A percentile compares a stretch with the other conserved stretches of the same genome.
These are phyloP conservation scores for Deroplatys truncata DNA, from an alignment of 2,888 invertebrate genomes.

Conservation along the genomic window DNA sequence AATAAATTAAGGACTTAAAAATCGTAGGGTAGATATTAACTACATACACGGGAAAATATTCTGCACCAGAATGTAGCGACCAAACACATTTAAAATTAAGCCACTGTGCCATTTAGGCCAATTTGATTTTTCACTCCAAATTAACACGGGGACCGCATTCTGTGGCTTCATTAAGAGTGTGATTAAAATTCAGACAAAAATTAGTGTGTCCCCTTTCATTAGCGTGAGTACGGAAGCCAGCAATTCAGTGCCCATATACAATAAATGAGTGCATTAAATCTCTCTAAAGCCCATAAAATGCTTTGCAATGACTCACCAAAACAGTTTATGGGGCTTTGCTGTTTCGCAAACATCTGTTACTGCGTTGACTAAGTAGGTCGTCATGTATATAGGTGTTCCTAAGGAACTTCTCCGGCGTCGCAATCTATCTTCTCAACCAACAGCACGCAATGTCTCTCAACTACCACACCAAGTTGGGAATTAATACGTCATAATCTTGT, in stretches of 20 bases:
- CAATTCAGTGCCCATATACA: background rate
- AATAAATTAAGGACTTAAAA: too few relatives aligned
- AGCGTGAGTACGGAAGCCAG: background rate
- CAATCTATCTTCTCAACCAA: background rate
- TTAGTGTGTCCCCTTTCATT: background rate
- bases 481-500: background rate
- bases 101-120: background rate
- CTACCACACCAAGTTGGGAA: background rate
- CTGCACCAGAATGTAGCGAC: too few relatives aligned
- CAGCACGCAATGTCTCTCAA: background rate
- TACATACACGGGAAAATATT: too few relatives aligned
- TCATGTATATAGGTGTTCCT: background rate
- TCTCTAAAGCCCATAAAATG: background rate
- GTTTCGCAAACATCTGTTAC: background rate
- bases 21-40: too few relatives aligned
- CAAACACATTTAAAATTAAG: too few relatives aligned
- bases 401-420: background rate
- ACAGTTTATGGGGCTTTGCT: background rate
- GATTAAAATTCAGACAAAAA: background rate
- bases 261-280: background rate
- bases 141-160: background rate
- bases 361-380: background rate
- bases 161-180: background rate
- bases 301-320: background rate
- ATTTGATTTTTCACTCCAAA: background rate